phyloP scores from a whole-genome alignment of 2,888 invertebrate species.

The Aricia artaxerxes region DNA sequence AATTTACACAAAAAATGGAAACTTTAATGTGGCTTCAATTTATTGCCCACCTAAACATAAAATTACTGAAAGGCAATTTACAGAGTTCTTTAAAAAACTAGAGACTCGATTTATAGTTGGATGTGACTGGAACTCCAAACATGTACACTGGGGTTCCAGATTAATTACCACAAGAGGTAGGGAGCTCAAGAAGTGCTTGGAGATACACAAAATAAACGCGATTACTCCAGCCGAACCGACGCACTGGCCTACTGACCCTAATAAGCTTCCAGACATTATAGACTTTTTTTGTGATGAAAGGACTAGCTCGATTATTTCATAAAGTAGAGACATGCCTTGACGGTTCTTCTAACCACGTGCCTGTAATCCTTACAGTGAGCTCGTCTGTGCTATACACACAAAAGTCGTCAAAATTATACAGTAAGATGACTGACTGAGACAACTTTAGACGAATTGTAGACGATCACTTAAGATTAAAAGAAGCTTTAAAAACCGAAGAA shows the following conservation, averaged over 20 bases:
- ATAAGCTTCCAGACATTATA: slow-evolving; percentile 40
- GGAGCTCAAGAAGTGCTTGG: slow-evolving; percentile 31
- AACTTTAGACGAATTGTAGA: too few species aligned
- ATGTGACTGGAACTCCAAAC: slow-evolving; percentile 42
- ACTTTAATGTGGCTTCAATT: slow-evolving; percentile 24
- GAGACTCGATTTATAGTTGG: slow-evolving; percentile 37
- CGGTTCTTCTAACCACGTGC: slow-evolving; percentile 37
- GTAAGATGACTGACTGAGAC: too few species aligned
- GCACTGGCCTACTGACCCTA: slow-evolving; percentile 41
- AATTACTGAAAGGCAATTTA: slow-evolving; percentile 25
- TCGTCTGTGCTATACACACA: too few species aligned
- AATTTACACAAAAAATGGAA: neutral
- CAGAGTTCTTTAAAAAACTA: slow-evolving; percentile 31
- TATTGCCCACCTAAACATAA: slow-evolving; percentile 37
- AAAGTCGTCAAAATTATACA: too few species aligned
- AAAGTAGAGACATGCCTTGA: slow-evolving; percentile 36
- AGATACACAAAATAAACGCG: slow-evolving; percentile 21
- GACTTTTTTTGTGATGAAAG: slow-evolving; percentile 41
- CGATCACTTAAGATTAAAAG: too few species aligned
- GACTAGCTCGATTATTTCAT: slow-evolving; percentile 6
- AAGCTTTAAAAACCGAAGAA: too few species aligned
- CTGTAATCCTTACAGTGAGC: slow-evolving; percentile 8
- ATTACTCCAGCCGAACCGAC: slow-evolving; percentile 40
- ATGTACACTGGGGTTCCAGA: slow-evolving; percentile 38
- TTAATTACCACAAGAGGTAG: slow-evolving; percentile 36